Base-by-base conservation (phyloP, 1,140 invertebrate genomes). In the Daktulosphaira vitifoliae region DNA sequence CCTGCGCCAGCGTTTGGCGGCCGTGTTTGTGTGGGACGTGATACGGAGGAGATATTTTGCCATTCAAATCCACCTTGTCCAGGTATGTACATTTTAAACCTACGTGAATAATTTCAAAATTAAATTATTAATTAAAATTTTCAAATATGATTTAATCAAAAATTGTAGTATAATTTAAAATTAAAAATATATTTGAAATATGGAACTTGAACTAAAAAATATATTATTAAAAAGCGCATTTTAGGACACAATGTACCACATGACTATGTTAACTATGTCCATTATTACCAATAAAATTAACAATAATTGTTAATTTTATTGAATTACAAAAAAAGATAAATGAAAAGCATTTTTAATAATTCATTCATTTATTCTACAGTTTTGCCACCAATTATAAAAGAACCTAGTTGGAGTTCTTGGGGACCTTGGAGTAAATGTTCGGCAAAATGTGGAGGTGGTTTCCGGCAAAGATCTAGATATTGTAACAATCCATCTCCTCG, bases 1-100 rank as follows among this genome's bases (percentile, higher is more conserved):
- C 92, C 92, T 0, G 80, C 84, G 0, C 90, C 92, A 0, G 81
- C 82, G 0, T 84, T 86, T 71, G 90, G 89, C 0, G 92, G 92
- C 1, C 76, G 86, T n/a, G 83, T 84, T 8, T 96, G 92, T 73
- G 81, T 87, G 1, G 92, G 92, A 0, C 77, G 82, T 39, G 90
- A 93, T 69, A 78, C 81, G 22, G 81, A 83, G 20, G 87, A 91
- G 71, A 81, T 84, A 67, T 84, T 86, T 68, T 92, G 90, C 70
- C 79, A 85, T 25, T 82, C 84, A 52, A 79, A 87, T 68, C 88
- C 88, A 16, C 88, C 89, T 0, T 92, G 89, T 72, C 88, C 89
- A 9, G 79, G 79, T 78, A 70, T 74, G 76, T 33, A 6, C 5
- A 5, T 11, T 5, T 33, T 33, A 11, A 33, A 6, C 11, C 29